phyloP scores from a whole-genome alignment of 2,888 invertebrate genomes.

The Apodemia hepburni region DNA sequence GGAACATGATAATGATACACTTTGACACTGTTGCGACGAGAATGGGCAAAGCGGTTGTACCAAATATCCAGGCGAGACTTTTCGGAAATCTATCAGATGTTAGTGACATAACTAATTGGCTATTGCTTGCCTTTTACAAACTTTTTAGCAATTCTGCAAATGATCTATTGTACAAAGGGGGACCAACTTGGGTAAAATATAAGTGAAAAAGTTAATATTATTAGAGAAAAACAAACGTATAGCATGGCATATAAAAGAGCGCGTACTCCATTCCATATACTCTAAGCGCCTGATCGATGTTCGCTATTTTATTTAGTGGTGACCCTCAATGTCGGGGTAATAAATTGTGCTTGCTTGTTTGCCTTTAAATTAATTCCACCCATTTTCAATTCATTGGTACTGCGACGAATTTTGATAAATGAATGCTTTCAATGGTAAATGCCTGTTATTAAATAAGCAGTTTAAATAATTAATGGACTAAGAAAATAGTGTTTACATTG shows the following conservation, averaged over 20 bases:
- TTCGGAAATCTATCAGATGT: too few relatives aligned
- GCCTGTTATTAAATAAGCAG: neutral
- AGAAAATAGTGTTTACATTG: neutral
- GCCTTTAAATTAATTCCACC: slow-evolving; percentile 11
- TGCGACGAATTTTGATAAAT: neutral
- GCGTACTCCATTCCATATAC: neutral
- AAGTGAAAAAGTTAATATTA: too few relatives aligned
- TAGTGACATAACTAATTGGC: too few relatives aligned
- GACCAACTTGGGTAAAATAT: too few relatives aligned
- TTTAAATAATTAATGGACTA: neutral
- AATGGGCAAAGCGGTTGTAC: neutral
- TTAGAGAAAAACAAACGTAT: too few relatives aligned
- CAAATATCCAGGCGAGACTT: too few relatives aligned
- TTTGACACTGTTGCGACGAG: neutral
- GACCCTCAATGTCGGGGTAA: slow-evolving; percentile 10
- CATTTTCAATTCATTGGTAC: slow-evolving; percentile 2
- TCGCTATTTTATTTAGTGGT: slow-evolving; percentile 7
- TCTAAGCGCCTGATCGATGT: neutral
- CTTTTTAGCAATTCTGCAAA: too few relatives aligned
- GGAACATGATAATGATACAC: too few relatives aligned
- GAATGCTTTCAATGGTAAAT: neutral
- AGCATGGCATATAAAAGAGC: neutral
- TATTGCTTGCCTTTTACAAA: too few relatives aligned
- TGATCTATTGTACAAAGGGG: too few relatives aligned
- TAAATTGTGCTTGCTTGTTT: slow-evolving; percentile 12